Evolutionary conservation across 2,113 vertebrate genomes (phyloP).

Genomic region (Chlorodrepanis virens): DNA sequence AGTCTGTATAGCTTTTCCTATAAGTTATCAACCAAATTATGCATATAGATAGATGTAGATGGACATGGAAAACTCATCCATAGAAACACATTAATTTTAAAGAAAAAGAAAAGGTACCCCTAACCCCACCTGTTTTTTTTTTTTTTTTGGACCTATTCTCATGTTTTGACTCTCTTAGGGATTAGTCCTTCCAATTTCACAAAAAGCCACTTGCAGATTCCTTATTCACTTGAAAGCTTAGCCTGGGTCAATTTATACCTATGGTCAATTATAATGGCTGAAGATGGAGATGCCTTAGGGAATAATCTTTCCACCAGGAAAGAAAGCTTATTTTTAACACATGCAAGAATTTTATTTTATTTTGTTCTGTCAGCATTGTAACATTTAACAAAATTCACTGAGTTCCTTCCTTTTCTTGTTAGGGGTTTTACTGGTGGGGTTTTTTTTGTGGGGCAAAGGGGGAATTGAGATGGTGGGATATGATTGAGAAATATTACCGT

Average conservation of each 20-base stretch:
- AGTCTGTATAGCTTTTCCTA: not conserved
- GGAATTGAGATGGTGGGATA: not conserved
- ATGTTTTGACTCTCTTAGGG: not conserved
- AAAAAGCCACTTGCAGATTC: not conserved
- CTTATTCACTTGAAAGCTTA: not conserved
- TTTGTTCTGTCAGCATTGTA: not conserved
- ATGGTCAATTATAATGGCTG: not conserved
- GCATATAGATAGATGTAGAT: not conserved
- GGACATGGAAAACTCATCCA: not conserved
- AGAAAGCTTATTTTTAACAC: not conserved
- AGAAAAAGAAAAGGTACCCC: not conserved
- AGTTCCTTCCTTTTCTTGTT: not conserved
- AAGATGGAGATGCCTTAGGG: not conserved
- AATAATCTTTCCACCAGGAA: not conserved
- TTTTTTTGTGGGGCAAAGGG: not conserved
- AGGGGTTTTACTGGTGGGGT: fast-evolving
- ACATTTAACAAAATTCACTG: not conserved
- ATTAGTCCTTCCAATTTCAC: not conserved
- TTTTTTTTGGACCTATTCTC: not conserved
- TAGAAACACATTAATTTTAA: not conserved
- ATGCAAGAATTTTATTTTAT: not conserved
- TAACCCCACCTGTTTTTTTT: fast-evolving
- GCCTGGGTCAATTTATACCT: not conserved
- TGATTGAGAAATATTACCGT: not conserved
- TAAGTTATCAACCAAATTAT: not conserved